These are phyloP conservation scores for Lampris incognitus DNA, from an alignment of 2,113 vertebrate species.

Conservation along the genomic window DNA sequence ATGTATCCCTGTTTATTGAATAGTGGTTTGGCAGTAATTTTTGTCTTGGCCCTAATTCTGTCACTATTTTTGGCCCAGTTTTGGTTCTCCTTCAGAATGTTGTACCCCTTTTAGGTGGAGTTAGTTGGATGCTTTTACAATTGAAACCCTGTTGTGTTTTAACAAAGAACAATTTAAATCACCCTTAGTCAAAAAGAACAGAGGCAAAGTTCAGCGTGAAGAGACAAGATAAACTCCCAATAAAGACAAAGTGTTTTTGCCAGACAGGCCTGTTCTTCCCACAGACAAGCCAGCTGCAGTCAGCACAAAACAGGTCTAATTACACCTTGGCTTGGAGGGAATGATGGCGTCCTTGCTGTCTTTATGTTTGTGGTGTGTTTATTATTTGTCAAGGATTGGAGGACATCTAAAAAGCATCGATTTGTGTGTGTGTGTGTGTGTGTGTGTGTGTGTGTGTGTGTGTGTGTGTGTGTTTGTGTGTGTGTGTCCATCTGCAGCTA, in stretches of 20 bases:
- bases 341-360: constrained; percentile 22
- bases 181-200: constrained; percentile 15
- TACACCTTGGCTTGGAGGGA: constrained; percentile 39
- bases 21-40: constrained; percentile 26
- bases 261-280: not conserved
- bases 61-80: constrained; percentile 37
- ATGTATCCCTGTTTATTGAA: constrained; percentile 19
- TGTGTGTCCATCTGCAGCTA: constrained; percentile 49
- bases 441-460: constrained; percentile 29
- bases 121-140: not conserved
- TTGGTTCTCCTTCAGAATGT: constrained; percentile 1
- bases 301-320: constrained; percentile 22
- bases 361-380: constrained; percentile 40
- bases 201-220: constrained; percentile 34
- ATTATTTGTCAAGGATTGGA: constrained; percentile 40
- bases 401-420: constrained; percentile 64
- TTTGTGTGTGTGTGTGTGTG: constrained; percentile 53
- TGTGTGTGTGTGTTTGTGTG: constrained; percentile 36
- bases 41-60: constrained; percentile 24
- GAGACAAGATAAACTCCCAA: not conserved
- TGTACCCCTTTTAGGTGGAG: not conserved
- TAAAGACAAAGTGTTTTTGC: not conserved
- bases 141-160: not conserved
- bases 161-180: not conserved
- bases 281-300: constrained; percentile 27